Evolutionary conservation across 2,797 vertebrate genomes (phyloP).

Genomic region (Tympanoctomys barrerae): DNA sequence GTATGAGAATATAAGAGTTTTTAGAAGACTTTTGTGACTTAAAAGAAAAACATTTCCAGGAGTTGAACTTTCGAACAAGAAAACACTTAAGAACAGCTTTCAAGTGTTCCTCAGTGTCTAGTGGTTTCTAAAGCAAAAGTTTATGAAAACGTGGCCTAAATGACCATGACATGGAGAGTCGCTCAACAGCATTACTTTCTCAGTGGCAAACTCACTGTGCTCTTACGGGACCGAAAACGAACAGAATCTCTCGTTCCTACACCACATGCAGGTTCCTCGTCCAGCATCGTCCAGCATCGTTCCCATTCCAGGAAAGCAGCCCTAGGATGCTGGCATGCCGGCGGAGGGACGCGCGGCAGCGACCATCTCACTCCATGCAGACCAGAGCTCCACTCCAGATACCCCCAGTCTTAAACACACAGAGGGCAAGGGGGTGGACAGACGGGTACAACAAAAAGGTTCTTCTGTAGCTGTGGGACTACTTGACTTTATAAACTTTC

Average conservation of each 20-base stretch:
- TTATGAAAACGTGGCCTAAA: slow-evolving; percentile 24
- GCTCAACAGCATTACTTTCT: neutral
- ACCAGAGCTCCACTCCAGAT: neutral
- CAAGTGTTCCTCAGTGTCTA: neutral
- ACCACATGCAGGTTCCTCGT: neutral
- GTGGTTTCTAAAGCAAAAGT: neutral
- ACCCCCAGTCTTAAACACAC: neutral
- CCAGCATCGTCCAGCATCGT: neutral
- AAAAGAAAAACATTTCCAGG: neutral
- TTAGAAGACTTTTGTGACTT: neutral
- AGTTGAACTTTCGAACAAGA: neutral
- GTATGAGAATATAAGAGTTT: neutral
- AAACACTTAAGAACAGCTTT: neutral
- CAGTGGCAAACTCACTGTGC: neutral
- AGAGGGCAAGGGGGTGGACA: neutral
- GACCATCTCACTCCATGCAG: neutral
- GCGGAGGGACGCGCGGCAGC: neutral
- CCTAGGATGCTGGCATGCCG: neutral
- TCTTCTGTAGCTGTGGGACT: neutral
- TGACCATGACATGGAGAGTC: neutral
- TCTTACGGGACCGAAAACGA: neutral
- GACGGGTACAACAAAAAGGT: neutral
- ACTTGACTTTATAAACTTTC: slow-evolving; percentile 16
- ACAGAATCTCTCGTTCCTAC: neutral
- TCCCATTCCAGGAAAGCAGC: neutral